Evolutionary conservation across 2,797 vertebrate genomes (phyloP).

Genomic region (Meriones psammophilus): DNA sequence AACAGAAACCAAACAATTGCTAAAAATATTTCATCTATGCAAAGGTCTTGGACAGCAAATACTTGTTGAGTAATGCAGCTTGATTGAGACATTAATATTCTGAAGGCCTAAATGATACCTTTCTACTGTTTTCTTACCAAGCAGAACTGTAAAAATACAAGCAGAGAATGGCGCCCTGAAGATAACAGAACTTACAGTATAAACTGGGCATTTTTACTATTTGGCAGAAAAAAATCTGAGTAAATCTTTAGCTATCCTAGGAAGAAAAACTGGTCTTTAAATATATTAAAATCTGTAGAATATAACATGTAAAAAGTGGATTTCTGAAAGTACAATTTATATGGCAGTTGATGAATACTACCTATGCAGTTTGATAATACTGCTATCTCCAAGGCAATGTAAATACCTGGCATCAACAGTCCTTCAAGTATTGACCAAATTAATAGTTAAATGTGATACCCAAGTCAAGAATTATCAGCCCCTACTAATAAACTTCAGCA

Average conservation of each 20-base stretch:
- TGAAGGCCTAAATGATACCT: conserved; percentile 21
- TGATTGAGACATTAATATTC: conserved; percentile 56
- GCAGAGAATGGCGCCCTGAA: conserved; percentile 26
- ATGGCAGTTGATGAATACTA: conserved; percentile 67
- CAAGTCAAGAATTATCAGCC: conserved; percentile 68
- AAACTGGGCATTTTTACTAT: conserved; percentile 5
- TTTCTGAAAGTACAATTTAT: conserved; percentile 38
- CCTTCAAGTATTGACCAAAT: conserved; percentile 75
- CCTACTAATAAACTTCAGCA: conserved; percentile 87
- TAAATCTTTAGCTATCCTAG: conserved; percentile 30
- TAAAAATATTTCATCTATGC: neutral
- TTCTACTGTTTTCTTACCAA: conserved; percentile 26
- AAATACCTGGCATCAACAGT: conserved; percentile 62
- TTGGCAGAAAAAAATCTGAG: conserved; percentile 8
- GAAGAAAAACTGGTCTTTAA: conserved; percentile 52
- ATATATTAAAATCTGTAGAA: conserved; percentile 25
- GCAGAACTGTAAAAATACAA: conserved; percentile 50
- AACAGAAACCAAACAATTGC: neutral
- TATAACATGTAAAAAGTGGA: neutral
- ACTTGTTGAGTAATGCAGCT: neutral
- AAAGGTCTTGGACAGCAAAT: conserved; percentile 54
- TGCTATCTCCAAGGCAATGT: conserved; percentile 73
- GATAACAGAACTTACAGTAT: neutral
- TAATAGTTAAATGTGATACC: conserved; percentile 68
- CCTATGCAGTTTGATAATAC: conserved; percentile 77